A percentile compares a stretch with the other conserved stretches of the same genome.
phyloP scores from a whole-genome alignment of 2,888 invertebrate genomes.

The Phaonia tiefii region DNA sequence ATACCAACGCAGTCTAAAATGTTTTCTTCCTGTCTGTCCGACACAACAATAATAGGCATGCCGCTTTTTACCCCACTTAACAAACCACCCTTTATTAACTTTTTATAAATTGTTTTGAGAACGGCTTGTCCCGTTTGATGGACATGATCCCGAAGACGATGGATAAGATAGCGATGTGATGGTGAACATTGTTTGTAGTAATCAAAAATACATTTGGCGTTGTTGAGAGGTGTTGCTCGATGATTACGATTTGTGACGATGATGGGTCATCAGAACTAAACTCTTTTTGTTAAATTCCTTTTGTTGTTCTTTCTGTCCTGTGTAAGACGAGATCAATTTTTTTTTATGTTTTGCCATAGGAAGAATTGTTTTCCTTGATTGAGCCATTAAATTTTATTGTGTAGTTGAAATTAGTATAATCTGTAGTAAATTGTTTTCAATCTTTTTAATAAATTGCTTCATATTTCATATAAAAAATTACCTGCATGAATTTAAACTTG shows the following conservation, averaged over 20 bases:
- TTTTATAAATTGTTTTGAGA: neutral
- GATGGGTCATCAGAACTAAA: slow-evolving; percentile 46
- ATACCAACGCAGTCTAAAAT: too few relatives aligned
- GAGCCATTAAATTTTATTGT: slow-evolving; percentile 67
- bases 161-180: slow-evolving; percentile 10
- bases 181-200: slow-evolving; percentile 57
- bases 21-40: too few relatives aligned
- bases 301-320: slow-evolving; percentile 37
- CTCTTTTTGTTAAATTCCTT: neutral
- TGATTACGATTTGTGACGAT: slow-evolving; percentile 62
- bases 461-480: slow-evolving; percentile 49
- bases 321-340: too few relatives aligned
- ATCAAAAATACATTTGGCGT: slow-evolving; percentile 65
- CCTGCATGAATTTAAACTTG: slow-evolving; percentile 63
- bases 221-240: slow-evolving; percentile 64
- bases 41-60: too few relatives aligned
- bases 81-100: neutral
- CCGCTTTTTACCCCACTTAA: neutral
- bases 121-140: slow-evolving; percentile 31
- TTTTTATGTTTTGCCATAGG: neutral
- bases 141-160: slow-evolving; percentile 34
- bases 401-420: slow-evolving; percentile 66
- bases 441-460: slow-evolving; percentile 50
- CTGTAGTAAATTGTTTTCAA: slow-evolving; percentile 64
- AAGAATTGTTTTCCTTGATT: slow-evolving; percentile 61